phyloP scores from a whole-genome alignment of 30 jellyfish, hydroid and myxozoan genomes.

The Aurelia sp. region DNA sequence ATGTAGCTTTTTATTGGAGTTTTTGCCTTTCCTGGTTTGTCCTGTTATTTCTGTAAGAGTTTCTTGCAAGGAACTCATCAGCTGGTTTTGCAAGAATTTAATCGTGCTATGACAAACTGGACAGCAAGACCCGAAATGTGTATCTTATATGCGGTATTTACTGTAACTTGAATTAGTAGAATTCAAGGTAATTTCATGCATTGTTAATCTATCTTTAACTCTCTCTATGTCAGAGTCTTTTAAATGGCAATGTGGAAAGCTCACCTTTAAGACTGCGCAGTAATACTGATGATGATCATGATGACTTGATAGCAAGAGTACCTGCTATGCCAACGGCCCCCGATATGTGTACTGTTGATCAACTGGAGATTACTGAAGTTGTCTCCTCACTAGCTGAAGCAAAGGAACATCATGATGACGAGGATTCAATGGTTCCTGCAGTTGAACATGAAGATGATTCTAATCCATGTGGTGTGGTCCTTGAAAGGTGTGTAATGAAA shows the following conservation, averaged over 20 bases:
- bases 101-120: too few relatives aligned
- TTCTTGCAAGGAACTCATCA: too few relatives aligned
- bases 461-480: constrained; percentile 43
- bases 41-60: too few relatives aligned
- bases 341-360: constrained; percentile 8
- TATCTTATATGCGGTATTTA: too few relatives aligned
- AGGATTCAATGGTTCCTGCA: not conserved
- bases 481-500: constrained; percentile 24
- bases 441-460: not conserved
- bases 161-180: too few relatives aligned
- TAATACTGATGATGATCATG: constrained; percentile 63
- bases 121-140: too few relatives aligned
- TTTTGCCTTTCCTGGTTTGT: too few relatives aligned
- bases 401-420: constrained; percentile 8
- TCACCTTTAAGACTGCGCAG: constrained; percentile 70
- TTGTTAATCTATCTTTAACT: not conserved
- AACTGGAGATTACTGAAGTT: too few relatives aligned
- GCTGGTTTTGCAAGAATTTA: too few relatives aligned
- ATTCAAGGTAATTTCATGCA: too few relatives aligned
- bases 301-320: constrained; percentile 73
- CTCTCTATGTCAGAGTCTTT: not conserved
- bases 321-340: constrained; percentile 58
- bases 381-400: too few relatives aligned
- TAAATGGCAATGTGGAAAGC: constrained; percentile 26
- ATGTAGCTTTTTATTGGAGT: too few relatives aligned